Base-by-base conservation (phyloP, 2,113 vertebrate species). In the Amblyornis subalaris region DNA sequence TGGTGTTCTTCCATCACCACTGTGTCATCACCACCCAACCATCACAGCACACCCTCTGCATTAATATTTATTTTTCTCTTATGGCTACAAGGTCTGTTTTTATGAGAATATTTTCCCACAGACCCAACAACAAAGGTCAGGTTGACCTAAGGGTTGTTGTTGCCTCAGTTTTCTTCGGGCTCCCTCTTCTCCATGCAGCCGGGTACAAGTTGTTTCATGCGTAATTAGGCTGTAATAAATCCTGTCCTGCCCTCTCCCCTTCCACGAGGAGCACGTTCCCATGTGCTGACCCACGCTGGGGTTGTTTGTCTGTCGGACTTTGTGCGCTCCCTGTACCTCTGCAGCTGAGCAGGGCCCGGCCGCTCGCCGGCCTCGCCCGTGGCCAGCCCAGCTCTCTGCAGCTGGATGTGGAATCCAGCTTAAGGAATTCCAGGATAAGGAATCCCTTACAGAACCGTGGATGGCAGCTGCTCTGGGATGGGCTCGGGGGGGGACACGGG, bases 41-140 rank as follows among this genome's bases (percentile, higher is more conserved):
- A 13, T 35, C 12, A 7, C 6, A 9, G 81, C 58, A 18, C 53
- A 64, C 16, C 72, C 64, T 57, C 80, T 60, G 61, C 14, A 0
- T 20, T 38, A 58, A 53, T 29, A 29, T 51, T 51, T 47, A 21
- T 64, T 84, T 28, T 72, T 62, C 61, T 93, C 70, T 58, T 55
- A 51, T 5, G 74, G 53, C 81, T 86, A 26, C 50, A 51, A 69
- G 61, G 36, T 51, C 73, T 85, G 81, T 22, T 87, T 89, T 91
- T 28, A 51, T 60, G 81, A 75, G 84, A 28, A 21, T 60, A 21
- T 85, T 93, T 94, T 85, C 92, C 87, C 85, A 82, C 36, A 91
- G 74, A 21, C 44, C 21, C 74, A 73, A 91, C 71, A 85, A 40
- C 61, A 85, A 96, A 95, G 94, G 96, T 95, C 96, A 95, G 78